Evolutionary conservation across 2,113 vertebrate genomes (phyloP).

Genomic region (Brienomyrus longianalis): DNA sequence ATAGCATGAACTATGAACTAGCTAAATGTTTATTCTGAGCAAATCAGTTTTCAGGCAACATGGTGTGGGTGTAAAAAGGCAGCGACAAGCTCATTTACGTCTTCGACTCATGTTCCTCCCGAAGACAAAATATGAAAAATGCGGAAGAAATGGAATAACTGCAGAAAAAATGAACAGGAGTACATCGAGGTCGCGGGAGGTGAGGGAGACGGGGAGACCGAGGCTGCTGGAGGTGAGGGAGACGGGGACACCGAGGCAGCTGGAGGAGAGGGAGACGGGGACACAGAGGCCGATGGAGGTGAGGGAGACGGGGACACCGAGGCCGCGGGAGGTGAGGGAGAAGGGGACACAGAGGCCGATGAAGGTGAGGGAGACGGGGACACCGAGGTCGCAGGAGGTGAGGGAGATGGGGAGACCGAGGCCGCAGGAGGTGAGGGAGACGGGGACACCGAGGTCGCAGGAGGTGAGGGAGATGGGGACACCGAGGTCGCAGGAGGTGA

Average conservation of each 20-base stretch:
- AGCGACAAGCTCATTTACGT: conserved; percentile 30
- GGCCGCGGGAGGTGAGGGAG: no score
- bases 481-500: no score
- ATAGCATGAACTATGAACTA: conserved; percentile 22
- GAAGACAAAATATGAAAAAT: conserved; percentile 16
- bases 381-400: neutral
- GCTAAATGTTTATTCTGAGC: conserved; percentile 19
- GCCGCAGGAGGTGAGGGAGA: neutral
- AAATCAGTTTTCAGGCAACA: conserved; percentile 18
- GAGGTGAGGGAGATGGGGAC: no score
- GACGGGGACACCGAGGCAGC: neutral
- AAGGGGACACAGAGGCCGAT: no score
- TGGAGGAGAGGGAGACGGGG: neutral
- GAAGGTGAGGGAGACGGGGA: neutral
- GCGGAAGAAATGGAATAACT: neutral
- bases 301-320: no score
- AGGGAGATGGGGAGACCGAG: no score
- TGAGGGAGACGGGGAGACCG: neutral
- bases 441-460: neutral
- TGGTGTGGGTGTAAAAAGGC: conserved; percentile 32
- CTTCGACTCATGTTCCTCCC: conserved; percentile 36
- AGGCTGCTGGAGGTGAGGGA: neutral
- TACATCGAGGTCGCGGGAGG: neutral
- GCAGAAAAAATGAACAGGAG: neutral
- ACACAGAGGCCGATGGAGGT: no score